These are phyloP conservation scores for Mercenaria mercenaria DNA, from an alignment of 1,140 invertebrate species.

Conservation along the genomic window DNA sequence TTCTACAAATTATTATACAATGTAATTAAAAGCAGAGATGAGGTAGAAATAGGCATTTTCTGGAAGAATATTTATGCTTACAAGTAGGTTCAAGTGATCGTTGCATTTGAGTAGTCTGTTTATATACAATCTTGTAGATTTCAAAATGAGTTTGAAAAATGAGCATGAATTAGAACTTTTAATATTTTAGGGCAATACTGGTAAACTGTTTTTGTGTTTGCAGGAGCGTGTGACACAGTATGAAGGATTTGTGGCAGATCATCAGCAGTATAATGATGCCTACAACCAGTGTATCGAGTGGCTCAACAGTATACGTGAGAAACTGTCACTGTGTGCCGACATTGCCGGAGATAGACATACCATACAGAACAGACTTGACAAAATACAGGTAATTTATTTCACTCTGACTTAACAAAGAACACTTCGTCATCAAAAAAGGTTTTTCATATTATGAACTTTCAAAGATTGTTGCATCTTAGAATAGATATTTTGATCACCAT, in stretches of 20 bases:
- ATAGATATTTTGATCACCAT: background rate
- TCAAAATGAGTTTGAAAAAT: too few species aligned
- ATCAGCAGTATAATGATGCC: slow-evolving; percentile 96
- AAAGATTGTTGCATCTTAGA: too few species aligned
- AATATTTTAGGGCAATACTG: too few species aligned
- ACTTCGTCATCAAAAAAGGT: background rate
- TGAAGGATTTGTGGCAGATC: slow-evolving; percentile 96
- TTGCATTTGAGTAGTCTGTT: too few species aligned
- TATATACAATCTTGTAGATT: too few species aligned
- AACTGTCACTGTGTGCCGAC: slow-evolving; percentile 95
- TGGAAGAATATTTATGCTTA: too few species aligned
- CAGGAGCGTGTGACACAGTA: slow-evolving; percentile 88
- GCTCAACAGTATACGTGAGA: slow-evolving; percentile 95
- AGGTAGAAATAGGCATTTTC: too few species aligned
- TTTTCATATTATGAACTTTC: background rate
- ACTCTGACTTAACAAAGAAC: background rate
- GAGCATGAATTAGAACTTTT: too few species aligned
- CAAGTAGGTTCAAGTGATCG: too few species aligned
- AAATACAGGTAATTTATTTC: slow-evolving; percentile 89
- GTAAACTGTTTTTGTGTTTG: too few species aligned
- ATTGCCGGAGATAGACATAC: slow-evolving; percentile 94
- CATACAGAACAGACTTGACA: slow-evolving; percentile 96
- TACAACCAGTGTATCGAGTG: slow-evolving; percentile 96
- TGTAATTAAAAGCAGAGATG: too few species aligned
- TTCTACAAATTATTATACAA: too few species aligned